Conservation (phyloP, 2,888 invertebrate species). For the Dolichomitus sp. region DNA sequence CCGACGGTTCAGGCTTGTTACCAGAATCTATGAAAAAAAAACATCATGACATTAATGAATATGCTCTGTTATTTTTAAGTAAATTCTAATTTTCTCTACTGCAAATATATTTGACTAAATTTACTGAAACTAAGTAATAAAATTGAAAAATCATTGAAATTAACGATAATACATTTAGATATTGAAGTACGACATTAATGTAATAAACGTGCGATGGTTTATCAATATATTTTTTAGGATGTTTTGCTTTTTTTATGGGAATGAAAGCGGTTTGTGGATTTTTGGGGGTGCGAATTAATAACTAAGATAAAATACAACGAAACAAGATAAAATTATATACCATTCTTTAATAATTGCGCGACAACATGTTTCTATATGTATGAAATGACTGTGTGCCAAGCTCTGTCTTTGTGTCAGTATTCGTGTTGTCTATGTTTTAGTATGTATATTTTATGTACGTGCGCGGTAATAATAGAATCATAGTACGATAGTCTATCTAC, state of each 20-base stretch:
- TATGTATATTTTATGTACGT: constrained; percentile 56
- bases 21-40: constrained; percentile 76
- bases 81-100: neutral
- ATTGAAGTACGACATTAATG: constrained; percentile 16
- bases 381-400: constrained; percentile 56
- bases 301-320: constrained; percentile 55
- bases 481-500: constrained; percentile 77
- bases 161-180: constrained; percentile 16
- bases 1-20: constrained; percentile 75
- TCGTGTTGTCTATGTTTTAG: constrained; percentile 34
- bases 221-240: constrained; percentile 12
- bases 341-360: constrained; percentile 78
- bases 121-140: neutral
- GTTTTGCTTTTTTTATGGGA: constrained; percentile 8
- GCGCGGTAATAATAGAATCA: constrained; percentile 72
- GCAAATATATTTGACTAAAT: neutral
- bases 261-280: neutral
- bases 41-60: neutral
- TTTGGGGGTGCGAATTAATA: neutral
- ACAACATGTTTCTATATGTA: constrained; percentile 72
- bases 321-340: constrained; percentile 79
- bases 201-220: constrained; percentile 36
- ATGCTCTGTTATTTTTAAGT: neutral
- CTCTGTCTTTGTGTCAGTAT: constrained; percentile 54
- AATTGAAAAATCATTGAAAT: constrained; percentile 24